These are phyloP conservation scores for Batillaria attramentaria DNA, from an alignment of 1,140 invertebrate species.

Conservation along the genomic window DNA sequence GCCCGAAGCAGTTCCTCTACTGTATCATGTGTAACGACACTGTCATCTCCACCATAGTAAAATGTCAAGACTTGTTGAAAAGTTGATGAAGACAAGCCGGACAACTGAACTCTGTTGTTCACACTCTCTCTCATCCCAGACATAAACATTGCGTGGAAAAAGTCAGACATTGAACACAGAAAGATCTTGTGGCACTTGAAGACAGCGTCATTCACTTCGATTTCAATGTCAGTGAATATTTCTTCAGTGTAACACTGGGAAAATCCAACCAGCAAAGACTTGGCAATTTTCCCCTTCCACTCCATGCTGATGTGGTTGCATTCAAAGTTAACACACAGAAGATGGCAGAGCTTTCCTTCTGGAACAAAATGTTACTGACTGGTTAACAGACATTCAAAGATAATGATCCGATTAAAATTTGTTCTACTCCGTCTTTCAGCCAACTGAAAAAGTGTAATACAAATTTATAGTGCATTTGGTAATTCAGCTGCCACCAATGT, in stretches of 20 bases:
- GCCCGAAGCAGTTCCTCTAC: slow-evolving; percentile 51
- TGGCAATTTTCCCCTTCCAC: slow-evolving; percentile 31
- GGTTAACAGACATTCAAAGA: neutral
- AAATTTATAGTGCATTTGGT: too few relatives aligned
- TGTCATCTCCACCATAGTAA: slow-evolving; percentile 49
- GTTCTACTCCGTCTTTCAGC: too few relatives aligned
- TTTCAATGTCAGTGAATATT: slow-evolving; percentile 41
- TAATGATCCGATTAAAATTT: too few relatives aligned
- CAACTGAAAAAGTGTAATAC: too few relatives aligned
- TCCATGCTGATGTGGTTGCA: too few relatives aligned
- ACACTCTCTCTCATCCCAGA: slow-evolving; percentile 81
- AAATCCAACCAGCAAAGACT: slow-evolving; percentile 37
- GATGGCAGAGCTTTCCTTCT: neutral
- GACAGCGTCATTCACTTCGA: slow-evolving; percentile 35
- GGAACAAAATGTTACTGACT: neutral
- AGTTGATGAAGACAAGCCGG: slow-evolving; percentile 34
- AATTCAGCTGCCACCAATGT: too few relatives aligned
- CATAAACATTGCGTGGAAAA: slow-evolving; percentile 94
- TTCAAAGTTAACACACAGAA: too few relatives aligned
- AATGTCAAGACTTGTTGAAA: slow-evolving; percentile 51
- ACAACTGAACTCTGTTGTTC: slow-evolving; percentile 41
- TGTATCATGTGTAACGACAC: slow-evolving; percentile 47
- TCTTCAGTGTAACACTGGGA: slow-evolving; percentile 10
- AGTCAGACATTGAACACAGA: slow-evolving; percentile 89
- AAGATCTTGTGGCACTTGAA: slow-evolving; percentile 75